These are phyloP conservation scores for Rhinatrema bivittatum DNA, from an alignment of 2,797 vertebrate genomes.

Conservation along the genomic window DNA sequence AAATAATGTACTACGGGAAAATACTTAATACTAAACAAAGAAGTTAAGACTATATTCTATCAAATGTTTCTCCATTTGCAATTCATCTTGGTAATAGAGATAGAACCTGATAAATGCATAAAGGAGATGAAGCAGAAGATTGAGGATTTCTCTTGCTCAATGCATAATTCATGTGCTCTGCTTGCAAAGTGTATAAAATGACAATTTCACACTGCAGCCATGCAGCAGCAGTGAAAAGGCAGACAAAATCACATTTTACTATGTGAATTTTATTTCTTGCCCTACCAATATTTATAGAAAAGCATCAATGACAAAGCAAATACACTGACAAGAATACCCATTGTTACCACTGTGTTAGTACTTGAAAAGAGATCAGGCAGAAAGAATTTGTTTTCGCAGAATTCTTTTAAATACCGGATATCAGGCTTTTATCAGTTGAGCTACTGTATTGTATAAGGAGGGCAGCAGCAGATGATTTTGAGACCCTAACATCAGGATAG, in stretches of 20 bases:
- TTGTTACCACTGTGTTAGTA: slow-evolving; percentile 64
- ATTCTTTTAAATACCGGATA: slow-evolving; percentile 61
- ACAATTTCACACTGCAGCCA: slow-evolving; percentile 98
- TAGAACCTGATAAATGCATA: slow-evolving; percentile 92
- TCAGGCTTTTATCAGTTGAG: slow-evolving; percentile 64
- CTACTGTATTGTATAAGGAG: slow-evolving; percentile 54
- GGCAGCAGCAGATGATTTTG: slow-evolving; percentile 43
- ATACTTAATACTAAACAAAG: slow-evolving; percentile 84
- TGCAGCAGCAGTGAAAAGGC: slow-evolving; percentile 71
- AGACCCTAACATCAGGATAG: slow-evolving; percentile 32
- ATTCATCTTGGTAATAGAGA: slow-evolving; percentile 99
- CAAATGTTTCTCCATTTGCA: slow-evolving; percentile 85
- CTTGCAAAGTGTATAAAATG: slow-evolving; percentile 99
- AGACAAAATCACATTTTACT: slow-evolving; percentile 71
- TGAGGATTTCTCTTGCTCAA: slow-evolving; percentile 78
- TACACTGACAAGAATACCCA: slow-evolving; percentile 69
- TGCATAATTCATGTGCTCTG: slow-evolving; percentile 98
- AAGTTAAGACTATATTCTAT: slow-evolving; percentile 83
- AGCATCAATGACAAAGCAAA: slow-evolving; percentile 72
- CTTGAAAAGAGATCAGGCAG: slow-evolving; percentile 69
- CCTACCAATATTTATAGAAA: slow-evolving; percentile 72
- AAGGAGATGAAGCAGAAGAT: slow-evolving; percentile 97
- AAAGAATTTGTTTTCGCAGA: slow-evolving; percentile 72
- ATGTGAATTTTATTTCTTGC: slow-evolving; percentile 69
- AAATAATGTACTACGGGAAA: slow-evolving; percentile 50